These are phyloP conservation scores for Limenitis camilla DNA, from an alignment of 2,888 invertebrate species.

Conservation along the genomic window DNA sequence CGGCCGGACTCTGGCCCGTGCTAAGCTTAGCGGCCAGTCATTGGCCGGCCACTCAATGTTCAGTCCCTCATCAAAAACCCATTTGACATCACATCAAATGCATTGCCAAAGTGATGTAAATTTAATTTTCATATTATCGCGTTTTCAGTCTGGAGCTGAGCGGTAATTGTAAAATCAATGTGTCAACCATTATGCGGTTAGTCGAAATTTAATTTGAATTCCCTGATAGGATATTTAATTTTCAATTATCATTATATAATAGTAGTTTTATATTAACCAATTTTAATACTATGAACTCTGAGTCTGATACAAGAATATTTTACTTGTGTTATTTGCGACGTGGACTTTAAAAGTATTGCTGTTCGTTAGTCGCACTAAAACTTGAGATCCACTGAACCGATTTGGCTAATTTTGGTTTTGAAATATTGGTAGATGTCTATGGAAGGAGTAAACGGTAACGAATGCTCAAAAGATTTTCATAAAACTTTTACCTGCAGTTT, in stretches of 20 bases:
- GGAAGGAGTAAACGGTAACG: too few species aligned
- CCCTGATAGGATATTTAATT: conserved; percentile 6
- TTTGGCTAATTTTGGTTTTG: too few species aligned
- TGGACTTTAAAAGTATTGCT: too few species aligned
- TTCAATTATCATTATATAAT: conserved; percentile 4
- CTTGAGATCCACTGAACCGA: too few species aligned
- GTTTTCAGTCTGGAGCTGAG: conserved; percentile 9
- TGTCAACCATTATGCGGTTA: conserved; percentile 9
- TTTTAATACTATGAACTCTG: conserved; percentile 2
- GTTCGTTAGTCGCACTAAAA: too few species aligned
- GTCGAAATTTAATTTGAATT: conserved; percentile 7
- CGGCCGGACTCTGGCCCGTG: too few species aligned
- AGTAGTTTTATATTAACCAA: not conserved
- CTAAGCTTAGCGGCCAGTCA: not conserved
- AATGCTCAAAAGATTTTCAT: too few species aligned
- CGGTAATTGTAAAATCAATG: conserved; percentile 10
- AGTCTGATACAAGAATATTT: too few species aligned
- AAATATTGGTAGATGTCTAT: too few species aligned
- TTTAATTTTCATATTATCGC: conserved; percentile 11
- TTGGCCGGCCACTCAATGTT: conserved; percentile 6
- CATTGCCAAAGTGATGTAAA: conserved; percentile 9
- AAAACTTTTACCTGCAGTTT: too few species aligned
- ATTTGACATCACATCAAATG: conserved; percentile 14
- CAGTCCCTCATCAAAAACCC: conserved; percentile 9
- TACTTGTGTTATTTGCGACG: too few species aligned